These are phyloP conservation scores for Idaea biselata DNA, from an alignment of 2,888 invertebrate species.

Conservation along the genomic window DNA sequence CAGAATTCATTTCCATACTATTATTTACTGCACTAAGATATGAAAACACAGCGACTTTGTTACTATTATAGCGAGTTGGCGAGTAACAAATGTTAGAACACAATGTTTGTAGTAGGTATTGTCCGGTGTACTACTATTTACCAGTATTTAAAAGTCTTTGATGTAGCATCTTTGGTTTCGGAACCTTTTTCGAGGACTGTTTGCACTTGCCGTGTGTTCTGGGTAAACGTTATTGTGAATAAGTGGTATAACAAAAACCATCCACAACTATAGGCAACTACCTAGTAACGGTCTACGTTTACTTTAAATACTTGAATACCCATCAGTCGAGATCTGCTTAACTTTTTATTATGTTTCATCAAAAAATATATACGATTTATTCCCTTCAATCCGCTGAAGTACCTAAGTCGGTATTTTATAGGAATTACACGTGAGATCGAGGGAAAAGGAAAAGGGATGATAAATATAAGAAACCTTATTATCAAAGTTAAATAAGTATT, in stretches of 20 bases:
- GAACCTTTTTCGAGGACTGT: neutral
- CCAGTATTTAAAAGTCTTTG: no score
- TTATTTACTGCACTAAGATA: no score
- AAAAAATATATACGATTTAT: neutral
- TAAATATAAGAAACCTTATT: neutral
- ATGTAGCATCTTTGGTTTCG: neutral
- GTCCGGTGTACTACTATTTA: no score
- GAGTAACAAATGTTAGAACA: no score
- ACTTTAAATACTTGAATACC: no score
- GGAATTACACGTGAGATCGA: neutral
- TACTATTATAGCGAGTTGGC: no score
- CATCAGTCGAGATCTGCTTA: no score
- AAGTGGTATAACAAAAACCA: neutral
- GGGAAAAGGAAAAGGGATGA: neutral
- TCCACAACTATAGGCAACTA: neutral
- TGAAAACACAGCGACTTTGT: no score
- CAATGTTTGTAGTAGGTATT: no score
- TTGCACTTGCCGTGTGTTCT: neutral
- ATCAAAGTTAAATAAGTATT: neutral
- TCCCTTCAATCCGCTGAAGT: neutral
- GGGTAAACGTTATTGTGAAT: neutral
- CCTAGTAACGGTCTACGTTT: neutral
- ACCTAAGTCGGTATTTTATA: neutral
- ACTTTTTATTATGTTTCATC: no score
- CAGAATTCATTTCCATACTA: no score